Evolutionary conservation across 2,113 vertebrate genomes (phyloP).

Genomic region (Poeciliopsis prolifica): DNA sequence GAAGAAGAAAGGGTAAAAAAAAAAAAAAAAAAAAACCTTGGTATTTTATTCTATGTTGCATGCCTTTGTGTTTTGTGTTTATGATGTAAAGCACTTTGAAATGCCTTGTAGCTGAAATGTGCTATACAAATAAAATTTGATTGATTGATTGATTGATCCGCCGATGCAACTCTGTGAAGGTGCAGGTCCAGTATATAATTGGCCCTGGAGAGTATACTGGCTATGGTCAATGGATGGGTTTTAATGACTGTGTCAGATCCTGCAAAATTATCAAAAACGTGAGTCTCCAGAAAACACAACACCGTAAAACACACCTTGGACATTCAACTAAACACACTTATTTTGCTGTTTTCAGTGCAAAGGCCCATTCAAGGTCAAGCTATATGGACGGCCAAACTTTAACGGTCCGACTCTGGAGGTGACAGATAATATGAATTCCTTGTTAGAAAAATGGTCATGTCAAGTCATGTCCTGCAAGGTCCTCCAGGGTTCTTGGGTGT

Average conservation of each 20-base stretch:
- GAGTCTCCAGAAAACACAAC: slow-evolving; percentile 14
- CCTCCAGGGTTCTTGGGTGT: slow-evolving; percentile 61
- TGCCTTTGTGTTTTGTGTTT: too few relatives aligned
- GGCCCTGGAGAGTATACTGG: slow-evolving; percentile 59
- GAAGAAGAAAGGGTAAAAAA: too few relatives aligned
- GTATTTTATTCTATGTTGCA: too few relatives aligned
- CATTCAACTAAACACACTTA: not conserved
- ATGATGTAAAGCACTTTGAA: too few relatives aligned
- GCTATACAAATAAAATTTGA: too few relatives aligned
- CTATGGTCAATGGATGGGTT: slow-evolving; percentile 66
- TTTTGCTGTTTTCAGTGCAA: slow-evolving; percentile 32
- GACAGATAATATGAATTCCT: slow-evolving; percentile 44
- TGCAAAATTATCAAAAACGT: slow-evolving; percentile 70
- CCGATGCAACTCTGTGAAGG: slow-evolving; percentile 73
- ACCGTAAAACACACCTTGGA: not conserved
- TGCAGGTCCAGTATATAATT: slow-evolving; percentile 61
- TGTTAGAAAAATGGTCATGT: slow-evolving; percentile 52
- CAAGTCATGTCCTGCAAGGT: slow-evolving; percentile 67
- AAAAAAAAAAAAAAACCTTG: too few relatives aligned
- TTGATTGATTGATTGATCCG: too few relatives aligned
- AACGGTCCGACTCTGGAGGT: slow-evolving; percentile 41
- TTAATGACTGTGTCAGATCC: slow-evolving; percentile 70
- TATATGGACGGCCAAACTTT: slow-evolving; percentile 51
- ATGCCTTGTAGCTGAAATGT: too few relatives aligned
- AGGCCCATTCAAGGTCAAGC: slow-evolving; percentile 38